Evolutionary conservation across 2,113 vertebrate species (phyloP).

Genomic region (Scomber colias): DNA sequence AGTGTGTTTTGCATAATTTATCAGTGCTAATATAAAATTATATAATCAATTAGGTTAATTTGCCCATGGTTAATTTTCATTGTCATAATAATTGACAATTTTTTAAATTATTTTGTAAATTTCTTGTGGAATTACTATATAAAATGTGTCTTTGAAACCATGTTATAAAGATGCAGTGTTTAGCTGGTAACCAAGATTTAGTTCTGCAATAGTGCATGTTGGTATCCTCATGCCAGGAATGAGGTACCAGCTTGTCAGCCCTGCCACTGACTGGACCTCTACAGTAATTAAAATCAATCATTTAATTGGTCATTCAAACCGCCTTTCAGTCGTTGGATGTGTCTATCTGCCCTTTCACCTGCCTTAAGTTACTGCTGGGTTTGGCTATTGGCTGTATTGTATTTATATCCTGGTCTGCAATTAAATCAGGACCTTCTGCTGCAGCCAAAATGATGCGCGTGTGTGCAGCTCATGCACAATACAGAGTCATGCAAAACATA

Average conservation of each 20-base stretch:
- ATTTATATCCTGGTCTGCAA: neutral
- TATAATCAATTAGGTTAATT: neutral
- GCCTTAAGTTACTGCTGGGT: neutral
- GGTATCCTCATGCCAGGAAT: neutral
- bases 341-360: constrained; percentile 12
- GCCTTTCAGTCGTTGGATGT: neutral
- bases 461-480: constrained; percentile 1
- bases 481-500: neutral
- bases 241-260: neutral
- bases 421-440: neutral
- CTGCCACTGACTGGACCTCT: neutral
- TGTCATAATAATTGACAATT: too few species aligned
- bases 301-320: neutral
- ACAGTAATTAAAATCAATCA: neutral
- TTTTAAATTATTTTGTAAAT: too few species aligned
- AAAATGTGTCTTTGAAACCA: neutral
- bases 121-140: neutral
- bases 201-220: neutral
- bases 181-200: neutral
- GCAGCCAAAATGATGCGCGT: neutral
- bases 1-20: neutral
- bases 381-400: neutral
- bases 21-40: neutral
- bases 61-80: neutral
- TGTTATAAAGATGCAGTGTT: neutral